Base-by-base conservation (phyloP, 2,797 vertebrate genomes). In the Urocyon cinereoargenteus region DNA sequence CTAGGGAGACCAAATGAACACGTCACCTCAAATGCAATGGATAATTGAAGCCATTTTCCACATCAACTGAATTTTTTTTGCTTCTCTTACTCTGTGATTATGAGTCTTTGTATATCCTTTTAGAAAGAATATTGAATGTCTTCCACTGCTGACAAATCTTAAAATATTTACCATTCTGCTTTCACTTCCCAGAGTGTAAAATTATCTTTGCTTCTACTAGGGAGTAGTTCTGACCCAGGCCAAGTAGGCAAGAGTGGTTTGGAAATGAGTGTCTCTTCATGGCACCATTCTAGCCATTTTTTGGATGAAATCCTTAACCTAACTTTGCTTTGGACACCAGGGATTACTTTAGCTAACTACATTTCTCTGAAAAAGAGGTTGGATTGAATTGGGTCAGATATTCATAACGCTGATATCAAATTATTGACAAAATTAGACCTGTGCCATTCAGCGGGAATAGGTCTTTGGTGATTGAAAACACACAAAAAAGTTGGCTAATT, bases 71-170 rank as follows among this genome's bases (percentile, higher is more conserved):
- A 91, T 53, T 64, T 86, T 18, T 57, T 94, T 55, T 90, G 22
- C 51, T 59, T 70, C 57, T 86, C 49, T 75, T 51, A 16, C 68
- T 94, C 90, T 90, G 68, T 40, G 49, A 94, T 72, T 90, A 70
- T 59, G 24, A 64, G 11, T 22, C 40, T 72, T 70, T 64, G 59
- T 81, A 2, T 49, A 49, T 66, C 86, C 62, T 62, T 93, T 91
- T 18, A 84, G 75, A 94, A 95, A 70, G 55, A 62, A 62, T 77
- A 84, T 82, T 68, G 55, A 75, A 73, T 91, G 31, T 51, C 88
- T 95, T 73, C 64, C 34, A 91, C 62, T 16, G 51, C 31, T 34
- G 51, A 68, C 26, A 86, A 55, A 86, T 91, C 72, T 68, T 45
- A 70, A 77, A 90, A 61, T 45, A 59, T 70, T 96, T 62, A 61